phyloP scores from a whole-genome alignment of 1,140 invertebrate species.

The Hycleus phaleratus region DNA sequence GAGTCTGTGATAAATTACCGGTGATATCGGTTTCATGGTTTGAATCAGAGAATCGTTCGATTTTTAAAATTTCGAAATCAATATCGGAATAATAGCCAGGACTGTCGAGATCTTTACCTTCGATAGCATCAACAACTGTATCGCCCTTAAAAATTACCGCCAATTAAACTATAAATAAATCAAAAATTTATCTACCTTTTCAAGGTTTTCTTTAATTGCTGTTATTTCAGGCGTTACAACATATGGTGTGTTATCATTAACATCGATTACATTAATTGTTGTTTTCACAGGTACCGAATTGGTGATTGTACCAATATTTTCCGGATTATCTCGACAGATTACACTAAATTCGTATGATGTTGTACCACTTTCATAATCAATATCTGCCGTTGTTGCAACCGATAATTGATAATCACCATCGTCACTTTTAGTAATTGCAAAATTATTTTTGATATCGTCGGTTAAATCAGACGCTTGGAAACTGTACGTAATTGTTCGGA shows the following conservation, averaged over 20 bases:
- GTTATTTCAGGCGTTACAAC: constrained; percentile 5
- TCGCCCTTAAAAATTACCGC: constrained; percentile 32
- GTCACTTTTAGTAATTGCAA: no score
- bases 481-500: constrained; percentile 6
- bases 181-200: constrained; percentile 32
- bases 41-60: constrained; percentile 19
- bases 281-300: constrained; percentile 23
- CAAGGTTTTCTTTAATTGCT: constrained; percentile 39
- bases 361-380: no score
- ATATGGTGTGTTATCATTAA: constrained; percentile 49
- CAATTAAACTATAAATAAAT: no score
- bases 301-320: neutral
- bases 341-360: neutral
- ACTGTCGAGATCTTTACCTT: constrained; percentile 38
- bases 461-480: no score
- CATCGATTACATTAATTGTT: constrained; percentile 44
- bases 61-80: constrained; percentile 44
- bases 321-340: constrained; percentile 18
- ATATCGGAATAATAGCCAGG: constrained; percentile 43
- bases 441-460: no score
- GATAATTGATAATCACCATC: no score
- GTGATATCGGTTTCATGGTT: no score
- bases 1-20: neutral
- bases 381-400: no score
- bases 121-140: constrained; percentile 8